Base-by-base conservation (phyloP, 2,888 invertebrate species). In the Volucella zonaria region DNA sequence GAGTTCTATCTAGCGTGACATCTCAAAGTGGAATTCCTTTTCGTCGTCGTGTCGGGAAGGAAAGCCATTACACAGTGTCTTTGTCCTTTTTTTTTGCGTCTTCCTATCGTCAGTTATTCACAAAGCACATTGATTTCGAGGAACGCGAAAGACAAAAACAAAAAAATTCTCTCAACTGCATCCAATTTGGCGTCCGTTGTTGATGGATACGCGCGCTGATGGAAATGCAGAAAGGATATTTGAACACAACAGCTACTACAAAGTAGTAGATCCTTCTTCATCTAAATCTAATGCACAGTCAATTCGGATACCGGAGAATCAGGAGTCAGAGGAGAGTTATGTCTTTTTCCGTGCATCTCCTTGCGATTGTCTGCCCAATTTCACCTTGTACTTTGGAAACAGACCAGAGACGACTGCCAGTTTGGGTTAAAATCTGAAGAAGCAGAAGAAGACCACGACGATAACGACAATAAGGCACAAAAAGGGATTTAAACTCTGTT, bases 61-160 rank as follows among this genome's bases (percentile, higher is more conserved):
- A 61, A 43, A 66, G 31, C 59, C 59, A 58, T 74, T 74, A 67
- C 70, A 66, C 54, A 74, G 31, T 31, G 4, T 31, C 31, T 31
- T 58, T 42, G 79, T 74, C 61, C 51, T 64, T 78, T 67, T 66
- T 38, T 6, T 45, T 71, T 71, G 42, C 18, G n/a, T 40, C 45
- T 12, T 45, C 45, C 58, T 31, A 67, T 67, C 54, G 47, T 61
- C 47, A 15, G 43, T 62, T 74, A 74, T 80, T 80, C 79, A 56
- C 67, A 74, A 74, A 73, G 73, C 38, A 73, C 66, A 58, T 67
- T 79, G 79, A 79, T 79, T 79, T 58, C 4, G 38, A 54, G 40
- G 59, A 66, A 66, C 66, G 10, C 38, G 10, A 18, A 42, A 59
- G 54, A 10, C 51, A 56, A 11, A 43, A 51, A 14, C 10, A 42